These are phyloP conservation scores for Hyles vespertilio DNA, from an alignment of 1,140 invertebrate species.

Conservation along the genomic window DNA sequence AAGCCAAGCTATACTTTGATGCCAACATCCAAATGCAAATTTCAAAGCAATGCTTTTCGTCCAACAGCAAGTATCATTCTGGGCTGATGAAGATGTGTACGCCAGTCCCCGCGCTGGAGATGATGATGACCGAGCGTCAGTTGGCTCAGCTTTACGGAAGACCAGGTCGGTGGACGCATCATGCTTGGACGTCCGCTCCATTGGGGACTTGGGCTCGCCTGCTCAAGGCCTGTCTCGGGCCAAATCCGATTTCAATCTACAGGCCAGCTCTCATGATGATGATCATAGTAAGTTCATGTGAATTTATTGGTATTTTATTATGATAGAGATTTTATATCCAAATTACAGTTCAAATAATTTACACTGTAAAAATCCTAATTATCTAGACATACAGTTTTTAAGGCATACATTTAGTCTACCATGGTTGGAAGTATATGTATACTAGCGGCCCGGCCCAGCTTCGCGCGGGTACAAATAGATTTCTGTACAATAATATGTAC, in stretches of 20 bases:
- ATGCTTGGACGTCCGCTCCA: conserved; percentile 86
- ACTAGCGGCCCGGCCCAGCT: too few species aligned
- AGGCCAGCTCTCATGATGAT: conserved; percentile 68
- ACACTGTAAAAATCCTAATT: too few species aligned
- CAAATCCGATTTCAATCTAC: conserved; percentile 91
- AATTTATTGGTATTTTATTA: too few species aligned
- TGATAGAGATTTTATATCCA: too few species aligned
- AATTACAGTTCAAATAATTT: too few species aligned
- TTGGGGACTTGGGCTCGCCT: conserved; percentile 78
- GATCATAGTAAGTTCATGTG: conserved; percentile 41
- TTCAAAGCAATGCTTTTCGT: background rate
- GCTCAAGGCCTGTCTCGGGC: conserved; percentile 82
- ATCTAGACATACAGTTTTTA: too few species aligned
- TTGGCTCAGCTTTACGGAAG: conserved; percentile 86
- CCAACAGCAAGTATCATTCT: conserved; percentile 84
- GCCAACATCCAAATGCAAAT: too few species aligned
- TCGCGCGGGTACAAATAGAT: too few species aligned
- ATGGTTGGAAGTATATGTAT: too few species aligned
- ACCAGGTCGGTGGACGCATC: conserved; percentile 92
- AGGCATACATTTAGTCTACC: too few species aligned
- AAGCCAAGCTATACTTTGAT: too few species aligned
- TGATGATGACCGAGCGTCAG: conserved; percentile 79
- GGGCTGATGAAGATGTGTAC: conserved; percentile 86
- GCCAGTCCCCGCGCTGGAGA: conserved; percentile 78
- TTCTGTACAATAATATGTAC: too few species aligned